These are phyloP conservation scores for Neodiprion lecontei DNA, from an alignment of 1,140 invertebrate species.

Conservation along the genomic window DNA sequence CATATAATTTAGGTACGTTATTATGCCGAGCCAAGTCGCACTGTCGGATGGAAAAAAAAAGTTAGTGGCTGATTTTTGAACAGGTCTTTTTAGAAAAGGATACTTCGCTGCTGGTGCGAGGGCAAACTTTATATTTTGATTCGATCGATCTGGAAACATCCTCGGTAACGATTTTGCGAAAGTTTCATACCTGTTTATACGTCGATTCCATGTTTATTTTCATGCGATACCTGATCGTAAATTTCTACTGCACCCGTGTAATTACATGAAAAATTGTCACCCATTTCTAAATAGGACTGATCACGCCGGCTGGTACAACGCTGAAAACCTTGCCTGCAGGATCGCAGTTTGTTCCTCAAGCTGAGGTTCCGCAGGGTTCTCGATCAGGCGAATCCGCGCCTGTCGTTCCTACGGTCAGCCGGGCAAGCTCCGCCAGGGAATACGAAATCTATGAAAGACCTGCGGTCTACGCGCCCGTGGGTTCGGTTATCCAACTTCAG, in stretches of 20 bases:
- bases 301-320: slow-evolving; percentile 25
- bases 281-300: background rate
- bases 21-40: too few relatives aligned
- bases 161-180: too few relatives aligned
- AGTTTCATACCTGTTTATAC: too few relatives aligned
- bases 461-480: background rate
- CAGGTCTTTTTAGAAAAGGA: too few relatives aligned
- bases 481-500: background rate
- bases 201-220: too few relatives aligned
- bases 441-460: background rate
- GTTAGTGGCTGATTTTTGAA: too few relatives aligned
- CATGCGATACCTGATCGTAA: too few relatives aligned
- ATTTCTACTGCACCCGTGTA: background rate
- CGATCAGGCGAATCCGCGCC: background rate
- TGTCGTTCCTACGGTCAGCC: background rate
- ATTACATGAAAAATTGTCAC: background rate
- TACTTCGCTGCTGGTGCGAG: too few relatives aligned
- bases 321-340: slow-evolving; percentile 8
- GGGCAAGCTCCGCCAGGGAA: background rate
- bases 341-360: background rate
- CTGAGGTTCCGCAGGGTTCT: background rate
- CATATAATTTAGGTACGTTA: too few relatives aligned
- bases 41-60: too few relatives aligned
- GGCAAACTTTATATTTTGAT: too few relatives aligned
- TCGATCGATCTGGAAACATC: too few relatives aligned